These are phyloP conservation scores for Polypterus bichir DNA, from an alignment of 2,113 vertebrate species.

Conservation along the genomic window DNA sequence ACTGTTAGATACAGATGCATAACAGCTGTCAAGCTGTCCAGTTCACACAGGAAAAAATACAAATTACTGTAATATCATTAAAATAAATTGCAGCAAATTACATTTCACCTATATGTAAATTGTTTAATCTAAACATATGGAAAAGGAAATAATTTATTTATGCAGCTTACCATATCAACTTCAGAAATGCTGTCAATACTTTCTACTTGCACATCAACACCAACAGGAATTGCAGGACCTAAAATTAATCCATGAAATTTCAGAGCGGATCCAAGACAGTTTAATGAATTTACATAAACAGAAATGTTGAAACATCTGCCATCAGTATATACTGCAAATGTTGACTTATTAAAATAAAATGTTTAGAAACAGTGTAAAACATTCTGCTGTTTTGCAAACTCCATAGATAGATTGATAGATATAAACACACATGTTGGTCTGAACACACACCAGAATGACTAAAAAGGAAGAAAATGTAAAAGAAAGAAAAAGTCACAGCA, in stretches of 20 bases:
- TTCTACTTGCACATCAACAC: slow-evolving; percentile 65
- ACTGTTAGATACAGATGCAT: too few relatives aligned
- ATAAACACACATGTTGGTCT: too few relatives aligned
- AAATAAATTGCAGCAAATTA: too few relatives aligned
- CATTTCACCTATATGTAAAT: too few relatives aligned
- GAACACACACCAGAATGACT: too few relatives aligned
- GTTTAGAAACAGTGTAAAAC: background rate
- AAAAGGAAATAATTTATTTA: too few relatives aligned
- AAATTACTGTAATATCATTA: too few relatives aligned
- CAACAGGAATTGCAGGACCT: slow-evolving; percentile 64
- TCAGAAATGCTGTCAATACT: slow-evolving; percentile 65
- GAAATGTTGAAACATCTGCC: background rate
- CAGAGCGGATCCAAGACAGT: background rate
- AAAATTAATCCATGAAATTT: slow-evolving; percentile 8
- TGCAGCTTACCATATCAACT: slow-evolving; percentile 46
- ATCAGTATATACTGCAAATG: background rate
- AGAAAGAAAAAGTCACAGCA: too few relatives aligned
- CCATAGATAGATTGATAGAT: background rate
- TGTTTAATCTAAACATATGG: too few relatives aligned
- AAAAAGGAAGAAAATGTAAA: too few relatives aligned
- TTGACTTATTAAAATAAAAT: background rate
- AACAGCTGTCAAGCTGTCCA: too few relatives aligned
- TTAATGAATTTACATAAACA: background rate
- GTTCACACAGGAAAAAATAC: too few relatives aligned
- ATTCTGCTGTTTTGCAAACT: background rate